These are phyloP conservation scores for Mellivora capensis DNA, from an alignment of 2,113 vertebrate species.

Conservation along the genomic window DNA sequence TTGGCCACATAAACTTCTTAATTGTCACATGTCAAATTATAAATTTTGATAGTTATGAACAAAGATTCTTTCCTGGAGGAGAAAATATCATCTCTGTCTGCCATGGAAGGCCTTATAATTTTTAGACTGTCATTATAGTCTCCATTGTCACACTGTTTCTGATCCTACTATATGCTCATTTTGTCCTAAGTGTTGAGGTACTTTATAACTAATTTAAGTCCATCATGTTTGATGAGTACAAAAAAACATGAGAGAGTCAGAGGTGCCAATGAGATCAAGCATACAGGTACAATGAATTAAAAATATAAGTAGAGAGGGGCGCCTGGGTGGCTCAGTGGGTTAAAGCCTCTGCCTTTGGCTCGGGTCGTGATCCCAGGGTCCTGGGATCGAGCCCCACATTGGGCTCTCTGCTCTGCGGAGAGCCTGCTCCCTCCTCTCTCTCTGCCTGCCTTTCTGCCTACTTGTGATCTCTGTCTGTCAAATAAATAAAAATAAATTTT, in stretches of 20 bases:
- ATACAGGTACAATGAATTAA: neutral
- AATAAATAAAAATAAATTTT: too few species aligned
- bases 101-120: neutral
- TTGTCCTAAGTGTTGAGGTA: neutral
- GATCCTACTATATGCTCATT: neutral
- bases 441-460: too few species aligned
- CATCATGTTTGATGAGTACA: neutral
- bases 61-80: neutral
- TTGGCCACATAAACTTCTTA: neutral
- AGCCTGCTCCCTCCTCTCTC: too few species aligned
- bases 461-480: too few species aligned
- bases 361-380: too few species aligned
- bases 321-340: too few species aligned
- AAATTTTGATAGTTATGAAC: neutral
- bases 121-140: neutral
- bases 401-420: too few species aligned
- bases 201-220: slow-evolving; percentile 40
- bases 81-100: neutral
- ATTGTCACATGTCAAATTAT: neutral
- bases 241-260: neutral
- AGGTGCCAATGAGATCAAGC: neutral
- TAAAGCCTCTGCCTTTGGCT: too few species aligned
- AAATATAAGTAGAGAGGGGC: neutral
- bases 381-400: too few species aligned
- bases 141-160: neutral